Percentiles rank a stretch among this genome's conserved stretches.
Conservation (phyloP, 1,140 invertebrate genomes). For the Trichonephila clavipes region DNA sequence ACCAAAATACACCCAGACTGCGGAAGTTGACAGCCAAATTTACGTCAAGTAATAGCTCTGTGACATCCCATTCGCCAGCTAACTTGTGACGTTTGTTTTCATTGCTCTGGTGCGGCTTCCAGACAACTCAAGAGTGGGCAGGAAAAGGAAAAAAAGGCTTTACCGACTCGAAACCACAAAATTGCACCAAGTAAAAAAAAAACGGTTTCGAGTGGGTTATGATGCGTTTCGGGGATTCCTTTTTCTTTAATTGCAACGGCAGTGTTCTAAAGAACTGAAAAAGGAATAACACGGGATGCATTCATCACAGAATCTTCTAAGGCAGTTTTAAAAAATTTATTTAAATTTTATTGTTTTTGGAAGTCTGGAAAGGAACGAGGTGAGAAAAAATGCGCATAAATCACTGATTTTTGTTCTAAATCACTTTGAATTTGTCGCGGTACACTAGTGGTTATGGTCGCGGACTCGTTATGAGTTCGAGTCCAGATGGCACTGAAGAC, state of each 20-base stretch:
- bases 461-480: too few relatives aligned
- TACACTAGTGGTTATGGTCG: too few relatives aligned
- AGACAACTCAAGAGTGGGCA: background rate
- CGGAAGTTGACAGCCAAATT: conserved; percentile 38
- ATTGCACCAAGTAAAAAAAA: background rate
- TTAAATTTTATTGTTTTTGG: too few relatives aligned
- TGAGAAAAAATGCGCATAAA: too few relatives aligned
- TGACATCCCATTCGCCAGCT: background rate
- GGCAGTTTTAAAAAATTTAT: too few relatives aligned
- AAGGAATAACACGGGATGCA: background rate
- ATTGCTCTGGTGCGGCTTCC: background rate
- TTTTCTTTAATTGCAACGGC: too few relatives aligned
- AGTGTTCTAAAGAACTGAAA: background rate
- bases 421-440: too few relatives aligned
- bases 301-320: too few relatives aligned
- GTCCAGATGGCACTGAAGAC: too few relatives aligned
- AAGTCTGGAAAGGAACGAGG: too few relatives aligned
- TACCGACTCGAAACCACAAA: background rate
- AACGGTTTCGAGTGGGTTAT: background rate
- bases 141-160: background rate
- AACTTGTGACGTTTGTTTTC: conserved; percentile 58
- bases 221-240: background rate
- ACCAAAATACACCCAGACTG: conserved; percentile 51
- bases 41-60: conserved; percentile 11
- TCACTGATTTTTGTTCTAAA: too few relatives aligned